Base-by-base conservation (phyloP, 2,888 invertebrate species). In the Lasiommata megera region DNA sequence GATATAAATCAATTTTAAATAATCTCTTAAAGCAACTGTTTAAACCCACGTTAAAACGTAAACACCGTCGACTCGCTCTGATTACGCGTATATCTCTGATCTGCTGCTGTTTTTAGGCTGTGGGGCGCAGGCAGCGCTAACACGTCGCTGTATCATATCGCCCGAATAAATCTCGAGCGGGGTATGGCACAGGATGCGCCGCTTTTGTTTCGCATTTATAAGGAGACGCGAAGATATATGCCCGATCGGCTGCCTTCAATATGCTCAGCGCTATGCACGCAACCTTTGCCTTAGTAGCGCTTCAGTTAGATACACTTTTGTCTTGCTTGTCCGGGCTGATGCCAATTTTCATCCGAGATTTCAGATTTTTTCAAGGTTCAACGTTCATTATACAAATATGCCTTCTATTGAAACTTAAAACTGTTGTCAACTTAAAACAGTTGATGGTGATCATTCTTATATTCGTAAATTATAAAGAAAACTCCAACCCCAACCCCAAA, bases 101-200 rank as follows among this genome's bases (percentile, higher is more conserved):
- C 14, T 31, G 40, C 59, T 56, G 56, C 46, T 56, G 53, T 40
- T 29, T 46, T 53, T 54, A 56, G 43, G 38, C 53, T 60, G 57
- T 57, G 57, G 34, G 28, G 14, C 38, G 11, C 23, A 23, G 23
- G 38, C 41, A 31, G 41, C 41, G 14, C 54, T 47, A 54, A 56
- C 40, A 55, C 47, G 52, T 56, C 59, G 55, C 61, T 77, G 76
- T 76, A 77, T 77, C 77, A 74, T 83, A 84, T 82, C 83, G 74
- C 66, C 68, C 66, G 73, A 67, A 80, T 80, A 78, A 79, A 86
- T 86, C 84, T 82, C 73, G 28, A 1, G 18, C 72, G 73, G 73
- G 76, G 82, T 85, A 83, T 76, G 72, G 79, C 84, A 84, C 84
- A 69, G 71, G 76, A 74, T 52, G 38, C 71, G 70, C 69, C 74